phyloP scores from a whole-genome alignment of 1,140 invertebrate species.

The Chironomus striatipennis region DNA sequence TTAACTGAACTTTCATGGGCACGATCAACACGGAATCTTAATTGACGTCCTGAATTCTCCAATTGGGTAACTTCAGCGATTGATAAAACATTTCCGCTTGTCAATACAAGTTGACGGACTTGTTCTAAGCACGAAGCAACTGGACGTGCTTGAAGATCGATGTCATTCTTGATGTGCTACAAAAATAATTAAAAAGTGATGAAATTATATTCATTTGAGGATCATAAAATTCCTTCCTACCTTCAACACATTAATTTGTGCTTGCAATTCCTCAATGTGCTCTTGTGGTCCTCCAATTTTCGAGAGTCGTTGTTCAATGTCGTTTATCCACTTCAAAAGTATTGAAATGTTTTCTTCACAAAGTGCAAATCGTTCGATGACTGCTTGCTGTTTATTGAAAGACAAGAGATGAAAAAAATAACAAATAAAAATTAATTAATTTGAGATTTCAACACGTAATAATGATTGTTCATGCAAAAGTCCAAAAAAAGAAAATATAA shows the following conservation, averaged over 20 bases:
- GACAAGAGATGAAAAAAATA: background rate
- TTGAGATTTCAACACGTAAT: too few species aligned
- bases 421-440: background rate
- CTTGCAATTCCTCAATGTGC: slow-evolving; percentile 75
- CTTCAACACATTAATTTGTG: slow-evolving; percentile 83
- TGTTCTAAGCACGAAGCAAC: slow-evolving; percentile 83
- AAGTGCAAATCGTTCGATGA: slow-evolving; percentile 86
- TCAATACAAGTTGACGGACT: slow-evolving; percentile 81
- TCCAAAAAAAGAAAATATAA: too few species aligned
- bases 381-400: slow-evolving; percentile 66
- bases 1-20: slow-evolving; percentile 68
- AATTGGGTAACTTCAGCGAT: slow-evolving; percentile 74
- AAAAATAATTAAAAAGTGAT: slow-evolving; percentile 31
- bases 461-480: too few species aligned
- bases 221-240: slow-evolving; percentile 40
- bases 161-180: slow-evolving; percentile 82
- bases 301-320: slow-evolving; percentile 78
- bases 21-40: slow-evolving; percentile 77
- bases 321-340: slow-evolving; percentile 78
- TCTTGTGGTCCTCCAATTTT: slow-evolving; percentile 82
- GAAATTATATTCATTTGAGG: background rate
- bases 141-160: slow-evolving; percentile 76
- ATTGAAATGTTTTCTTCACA: slow-evolving; percentile 77
- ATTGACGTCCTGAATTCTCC: slow-evolving; percentile 70
- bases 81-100: slow-evolving; percentile 80